phyloP scores from a whole-genome alignment of 2,888 invertebrate species.

The Mesochorus sp. region DNA sequence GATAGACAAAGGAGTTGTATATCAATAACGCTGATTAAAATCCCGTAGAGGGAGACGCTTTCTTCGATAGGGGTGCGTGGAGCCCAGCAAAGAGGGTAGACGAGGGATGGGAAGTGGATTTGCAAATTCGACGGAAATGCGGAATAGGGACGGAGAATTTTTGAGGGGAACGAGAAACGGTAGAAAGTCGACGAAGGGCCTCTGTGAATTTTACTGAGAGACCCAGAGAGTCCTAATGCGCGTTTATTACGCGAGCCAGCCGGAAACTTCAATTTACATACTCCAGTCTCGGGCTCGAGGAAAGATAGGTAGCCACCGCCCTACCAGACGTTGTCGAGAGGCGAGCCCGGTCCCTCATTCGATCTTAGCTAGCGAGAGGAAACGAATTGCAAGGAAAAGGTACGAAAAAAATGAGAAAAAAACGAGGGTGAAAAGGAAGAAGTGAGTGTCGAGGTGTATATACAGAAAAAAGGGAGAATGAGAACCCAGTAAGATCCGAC shows the following conservation, averaged over 20 bases:
- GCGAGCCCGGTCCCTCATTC: slow-evolving; percentile 40
- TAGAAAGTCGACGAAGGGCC: slow-evolving; percentile 55
- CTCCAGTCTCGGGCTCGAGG: slow-evolving; percentile 48
- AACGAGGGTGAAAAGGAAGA: slow-evolving; percentile 25
- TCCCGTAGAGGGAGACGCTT: slow-evolving; percentile 51
- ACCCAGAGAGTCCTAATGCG: slow-evolving; percentile 63
- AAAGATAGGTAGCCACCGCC: slow-evolving; percentile 39
- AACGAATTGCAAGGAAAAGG: slow-evolving; percentile 62
- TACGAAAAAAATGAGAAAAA: slow-evolving; percentile 1
- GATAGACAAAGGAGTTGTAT: slow-evolving; percentile 45
- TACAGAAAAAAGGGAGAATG: slow-evolving; percentile 21
- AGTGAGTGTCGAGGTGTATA: slow-evolving; percentile 23
- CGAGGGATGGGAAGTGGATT: slow-evolving; percentile 17
- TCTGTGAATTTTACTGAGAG: slow-evolving; percentile 60
- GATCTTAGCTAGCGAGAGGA: slow-evolving; percentile 51
- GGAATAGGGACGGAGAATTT: slow-evolving; percentile 4
- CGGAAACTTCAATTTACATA: slow-evolving; percentile 69
- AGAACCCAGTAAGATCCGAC: slow-evolving; percentile 55
- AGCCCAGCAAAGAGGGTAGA: slow-evolving; percentile 22
- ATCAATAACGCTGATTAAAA: slow-evolving; percentile 67
- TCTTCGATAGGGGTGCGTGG: slow-evolving; percentile 34
- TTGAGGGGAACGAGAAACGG: slow-evolving; percentile 50
- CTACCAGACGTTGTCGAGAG: slow-evolving; percentile 26
- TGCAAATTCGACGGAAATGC: slow-evolving; percentile 31
- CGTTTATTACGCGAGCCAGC: slow-evolving; percentile 68